phyloP scores from a whole-genome alignment of 2,113 vertebrate genomes.

The Clarias gariepinus region DNA sequence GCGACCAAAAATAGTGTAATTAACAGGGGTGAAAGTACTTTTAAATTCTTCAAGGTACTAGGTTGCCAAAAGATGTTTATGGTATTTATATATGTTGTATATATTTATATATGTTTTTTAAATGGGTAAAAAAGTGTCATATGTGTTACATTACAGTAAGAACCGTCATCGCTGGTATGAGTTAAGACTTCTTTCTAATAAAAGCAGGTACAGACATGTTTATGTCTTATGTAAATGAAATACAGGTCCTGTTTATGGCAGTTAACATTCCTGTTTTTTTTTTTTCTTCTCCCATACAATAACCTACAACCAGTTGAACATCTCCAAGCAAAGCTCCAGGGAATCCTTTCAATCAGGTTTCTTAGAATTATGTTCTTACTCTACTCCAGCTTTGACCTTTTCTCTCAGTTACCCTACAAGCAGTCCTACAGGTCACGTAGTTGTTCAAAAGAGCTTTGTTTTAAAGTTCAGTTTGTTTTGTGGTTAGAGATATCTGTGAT shows the following conservation, averaged over 20 bases:
- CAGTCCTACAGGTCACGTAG: conserved; percentile 17
- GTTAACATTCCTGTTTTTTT: neutral
- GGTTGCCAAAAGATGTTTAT: too few relatives aligned
- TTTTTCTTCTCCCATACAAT: neutral
- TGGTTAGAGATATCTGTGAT: neutral
- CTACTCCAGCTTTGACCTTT: conserved; percentile 12
- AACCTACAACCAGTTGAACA: neutral
- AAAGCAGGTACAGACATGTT: neutral
- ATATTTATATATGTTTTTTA: neutral
- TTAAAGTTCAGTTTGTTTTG: neutral
- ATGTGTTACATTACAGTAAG: neutral
- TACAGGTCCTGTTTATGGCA: neutral
- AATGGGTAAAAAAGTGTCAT: neutral
- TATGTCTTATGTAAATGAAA: neutral
- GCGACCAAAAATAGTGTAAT: too few relatives aligned
- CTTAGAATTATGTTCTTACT: neutral
- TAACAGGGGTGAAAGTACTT: too few relatives aligned
- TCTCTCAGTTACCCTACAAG: neutral
- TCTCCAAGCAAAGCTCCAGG: neutral
- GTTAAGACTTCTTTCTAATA: neutral
- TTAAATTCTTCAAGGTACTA: too few relatives aligned
- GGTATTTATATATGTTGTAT: neutral
- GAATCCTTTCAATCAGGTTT: conserved; percentile 13
- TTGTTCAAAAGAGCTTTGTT: neutral
- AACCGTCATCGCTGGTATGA: neutral